phyloP scores from a whole-genome alignment of 2,797 vertebrate species.

The Sparus aurata region DNA sequence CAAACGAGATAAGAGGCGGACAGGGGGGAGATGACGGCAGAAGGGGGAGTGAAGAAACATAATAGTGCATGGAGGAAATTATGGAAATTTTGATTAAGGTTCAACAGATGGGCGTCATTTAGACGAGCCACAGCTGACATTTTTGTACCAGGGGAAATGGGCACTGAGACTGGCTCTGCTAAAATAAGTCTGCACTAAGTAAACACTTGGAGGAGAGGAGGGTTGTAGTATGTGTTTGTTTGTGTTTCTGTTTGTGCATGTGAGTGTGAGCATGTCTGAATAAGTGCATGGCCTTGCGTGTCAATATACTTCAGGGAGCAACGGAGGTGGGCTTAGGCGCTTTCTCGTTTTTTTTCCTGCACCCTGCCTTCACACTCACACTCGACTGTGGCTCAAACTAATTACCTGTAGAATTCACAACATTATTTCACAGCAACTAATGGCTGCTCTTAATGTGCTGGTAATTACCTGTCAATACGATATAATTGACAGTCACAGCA shows the following conservation, averaged over 20 bases:
- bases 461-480: slow-evolving; percentile 82
- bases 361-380: slow-evolving; percentile 47
- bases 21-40: slow-evolving; percentile 5
- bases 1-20: slow-evolving; percentile 60
- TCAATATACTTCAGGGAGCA: slow-evolving; percentile 65
- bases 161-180: slow-evolving; percentile 19
- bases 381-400: slow-evolving; percentile 66
- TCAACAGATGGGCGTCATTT: slow-evolving; percentile 79
- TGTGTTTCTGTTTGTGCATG: slow-evolving; percentile 8
- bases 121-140: slow-evolving; percentile 73
- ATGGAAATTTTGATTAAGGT: slow-evolving; percentile 76
- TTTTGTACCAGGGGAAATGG: slow-evolving; percentile 57
- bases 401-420: slow-evolving; percentile 77
- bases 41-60: slow-evolving; percentile 38
- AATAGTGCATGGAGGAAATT: slow-evolving; percentile 64
- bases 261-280: slow-evolving; percentile 11
- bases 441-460: slow-evolving; percentile 74
- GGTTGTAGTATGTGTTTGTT: neutral
- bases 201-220: slow-evolving; percentile 46
- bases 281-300: slow-evolving; percentile 14
- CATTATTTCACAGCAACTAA: slow-evolving; percentile 73
- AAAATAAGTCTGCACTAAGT: slow-evolving; percentile 42
- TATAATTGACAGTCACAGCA: slow-evolving; percentile 76
- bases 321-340: slow-evolving; percentile 57
- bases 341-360: slow-evolving; percentile 58